Conservation (phyloP, 92 coral and sea anemone species). For the Siderastrea radians region DNA sequence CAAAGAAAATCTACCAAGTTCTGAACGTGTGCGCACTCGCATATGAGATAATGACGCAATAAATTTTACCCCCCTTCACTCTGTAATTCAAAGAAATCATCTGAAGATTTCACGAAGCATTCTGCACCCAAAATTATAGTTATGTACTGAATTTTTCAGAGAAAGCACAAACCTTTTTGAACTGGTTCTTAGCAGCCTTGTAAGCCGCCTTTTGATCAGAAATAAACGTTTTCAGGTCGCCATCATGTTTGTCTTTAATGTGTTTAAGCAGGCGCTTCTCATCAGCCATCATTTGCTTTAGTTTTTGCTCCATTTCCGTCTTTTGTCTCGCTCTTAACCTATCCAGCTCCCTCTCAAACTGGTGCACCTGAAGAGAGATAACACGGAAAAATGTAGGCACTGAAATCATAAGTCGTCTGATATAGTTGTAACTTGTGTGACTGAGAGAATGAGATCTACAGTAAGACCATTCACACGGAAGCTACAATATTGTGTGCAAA, state of each 20-base stretch:
- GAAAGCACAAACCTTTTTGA: conserved; percentile 68
- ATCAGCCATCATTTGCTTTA: conserved; percentile 88
- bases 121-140: not conserved
- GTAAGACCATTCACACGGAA: no score
- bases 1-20: no score
- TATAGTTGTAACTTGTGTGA: no score
- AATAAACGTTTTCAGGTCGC: conserved; percentile 83
- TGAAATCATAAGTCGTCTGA: no score
- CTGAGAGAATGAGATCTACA: no score
- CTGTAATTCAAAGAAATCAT: no score
- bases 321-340: conserved; percentile 89
- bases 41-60: no score
- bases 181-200: conserved; percentile 87
- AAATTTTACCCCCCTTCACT: no score
- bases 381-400: not conserved
- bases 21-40: no score
- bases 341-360: conserved; percentile 96
- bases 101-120: no score
- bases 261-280: conserved; percentile 87
- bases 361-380: conserved; percentile 69
- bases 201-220: conserved; percentile 92
- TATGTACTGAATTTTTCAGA: not conserved
- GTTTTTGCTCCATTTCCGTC: conserved; percentile 96
- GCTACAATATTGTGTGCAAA: no score
- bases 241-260: conserved; percentile 91